Evolutionary conservation across 2,888 invertebrate genomes (phyloP).

Genomic region (Drosophila putrida): DNA sequence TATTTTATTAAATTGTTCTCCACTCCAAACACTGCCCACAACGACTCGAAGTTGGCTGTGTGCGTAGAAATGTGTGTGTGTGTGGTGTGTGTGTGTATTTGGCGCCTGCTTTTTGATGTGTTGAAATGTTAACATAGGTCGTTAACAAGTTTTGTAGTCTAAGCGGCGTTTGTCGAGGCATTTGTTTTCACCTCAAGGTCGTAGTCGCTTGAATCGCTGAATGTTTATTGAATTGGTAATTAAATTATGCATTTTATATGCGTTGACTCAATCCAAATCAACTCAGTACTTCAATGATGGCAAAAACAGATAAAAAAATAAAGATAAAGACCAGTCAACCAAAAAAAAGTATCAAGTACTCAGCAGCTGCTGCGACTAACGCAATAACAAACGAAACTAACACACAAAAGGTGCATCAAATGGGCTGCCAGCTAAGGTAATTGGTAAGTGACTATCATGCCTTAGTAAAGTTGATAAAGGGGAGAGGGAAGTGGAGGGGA

Average conservation of each 20-base stretch:
- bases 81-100: slow-evolving; percentile 9
- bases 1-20: background rate
- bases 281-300: no score
- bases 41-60: background rate
- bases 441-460: slow-evolving; percentile 1
- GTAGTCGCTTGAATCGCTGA: slow-evolving; percentile 7
- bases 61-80: background rate
- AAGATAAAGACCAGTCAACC: no score
- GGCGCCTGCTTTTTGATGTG: slow-evolving; percentile 34
- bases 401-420: background rate
- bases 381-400: background rate
- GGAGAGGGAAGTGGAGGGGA: slow-evolving; percentile 12
- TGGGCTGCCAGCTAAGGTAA: no score
- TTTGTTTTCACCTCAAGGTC: slow-evolving; percentile 24
- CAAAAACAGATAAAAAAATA: no score
- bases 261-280: slow-evolving; percentile 2
- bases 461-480: no score
- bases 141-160: slow-evolving; percentile 42
- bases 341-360: background rate
- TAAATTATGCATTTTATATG: slow-evolving; percentile 16
- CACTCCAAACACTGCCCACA: background rate
- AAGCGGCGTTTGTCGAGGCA: background rate
- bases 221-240: slow-evolving; percentile 1
- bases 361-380: background rate
- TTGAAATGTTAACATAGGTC: slow-evolving; percentile 69